phyloP scores from a whole-genome alignment of 2,888 invertebrate genomes.

The Idaea aversata region DNA sequence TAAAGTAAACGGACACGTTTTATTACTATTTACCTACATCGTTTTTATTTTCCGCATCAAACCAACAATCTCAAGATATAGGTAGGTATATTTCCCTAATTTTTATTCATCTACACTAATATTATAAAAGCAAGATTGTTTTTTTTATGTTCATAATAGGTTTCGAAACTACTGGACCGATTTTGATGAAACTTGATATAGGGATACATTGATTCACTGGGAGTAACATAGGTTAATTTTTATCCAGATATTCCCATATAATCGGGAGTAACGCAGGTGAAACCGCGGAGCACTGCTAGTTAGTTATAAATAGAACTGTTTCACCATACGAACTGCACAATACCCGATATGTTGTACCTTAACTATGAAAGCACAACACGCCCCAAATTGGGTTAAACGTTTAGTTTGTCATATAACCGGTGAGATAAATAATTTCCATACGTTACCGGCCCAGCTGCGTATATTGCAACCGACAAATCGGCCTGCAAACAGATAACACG shows the following conservation, averaged over 20 bases:
- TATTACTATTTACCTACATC: neutral
- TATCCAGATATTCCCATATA: too few relatives aligned
- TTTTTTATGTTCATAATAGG: too few relatives aligned
- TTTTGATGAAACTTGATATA: too few relatives aligned
- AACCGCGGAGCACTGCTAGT: too few relatives aligned
- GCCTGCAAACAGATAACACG: neutral
- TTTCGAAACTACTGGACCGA: too few relatives aligned
- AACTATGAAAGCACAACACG: neutral
- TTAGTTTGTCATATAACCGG: conserved; percentile 3
- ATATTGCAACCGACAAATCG: neutral
- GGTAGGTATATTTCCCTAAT: too few relatives aligned
- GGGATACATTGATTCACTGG: neutral
- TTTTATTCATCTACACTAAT: too few relatives aligned
- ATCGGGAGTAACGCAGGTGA: too few relatives aligned
- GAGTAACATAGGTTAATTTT: too few relatives aligned
- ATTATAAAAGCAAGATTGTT: too few relatives aligned
- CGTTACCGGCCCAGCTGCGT: conserved; percentile 2
- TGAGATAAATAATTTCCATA: conserved; percentile 13
- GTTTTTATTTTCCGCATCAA: neutral
- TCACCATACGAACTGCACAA: neutral
- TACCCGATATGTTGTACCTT: neutral
- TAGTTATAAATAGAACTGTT: neutral
- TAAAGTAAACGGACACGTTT: conserved; percentile 15
- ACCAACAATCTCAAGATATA: too few relatives aligned
- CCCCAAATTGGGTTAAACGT: neutral